Evolutionary conservation across 2,113 vertebrate species (phyloP), one percentile per base, ranked within the genome.

Genomic region (Cathartes aura): DNA sequence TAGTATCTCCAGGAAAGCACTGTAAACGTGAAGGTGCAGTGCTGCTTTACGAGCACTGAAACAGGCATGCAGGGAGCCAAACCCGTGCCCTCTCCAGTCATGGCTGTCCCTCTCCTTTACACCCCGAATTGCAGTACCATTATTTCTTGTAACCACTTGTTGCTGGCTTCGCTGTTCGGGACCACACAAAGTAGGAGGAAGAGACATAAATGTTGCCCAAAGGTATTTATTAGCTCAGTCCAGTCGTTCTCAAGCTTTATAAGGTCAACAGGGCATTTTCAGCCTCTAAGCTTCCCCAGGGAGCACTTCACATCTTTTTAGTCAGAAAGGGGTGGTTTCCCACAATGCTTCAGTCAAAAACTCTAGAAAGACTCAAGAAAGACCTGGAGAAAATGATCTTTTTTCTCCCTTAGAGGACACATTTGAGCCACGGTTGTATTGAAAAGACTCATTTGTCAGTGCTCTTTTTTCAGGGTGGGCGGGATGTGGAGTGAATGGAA

Each of bases 11-110:
- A 75, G 38, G 21, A 71, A 71, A 94, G 34, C 36, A 59, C 17
- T 7, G 21, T 9, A 36, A 60, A 36, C 0, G 0, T 3, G 3
- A 84, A 50, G 29, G 62, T 26, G 32, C 17, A 36, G 30, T 18
- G 36, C 5, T 75, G 45, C 20, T 75, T 48, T 24, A 20, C 0
- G 3, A 83, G 27, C 53, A 43, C 53, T 32, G 53, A 6, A 68
- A 58, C 32, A 63, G 16, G 48, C 9, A 62, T 38, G 20, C 15
- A 72, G 2, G 9, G 53, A 85, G 17, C 9, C 66, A 93, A 79
- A 71, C 10, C 36, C 34, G 14, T 2, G 11, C 43, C 5, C 9
- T 30, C 58, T 88, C 40, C 83, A 79, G 38, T 5, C 68, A 30
- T 3, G 22, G 17, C 2, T 60, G 17, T 45, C 22, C 45, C 59